Evolutionary conservation across 2,113 vertebrate species (phyloP).

Genomic region (Nycticryphes semicollaris): DNA sequence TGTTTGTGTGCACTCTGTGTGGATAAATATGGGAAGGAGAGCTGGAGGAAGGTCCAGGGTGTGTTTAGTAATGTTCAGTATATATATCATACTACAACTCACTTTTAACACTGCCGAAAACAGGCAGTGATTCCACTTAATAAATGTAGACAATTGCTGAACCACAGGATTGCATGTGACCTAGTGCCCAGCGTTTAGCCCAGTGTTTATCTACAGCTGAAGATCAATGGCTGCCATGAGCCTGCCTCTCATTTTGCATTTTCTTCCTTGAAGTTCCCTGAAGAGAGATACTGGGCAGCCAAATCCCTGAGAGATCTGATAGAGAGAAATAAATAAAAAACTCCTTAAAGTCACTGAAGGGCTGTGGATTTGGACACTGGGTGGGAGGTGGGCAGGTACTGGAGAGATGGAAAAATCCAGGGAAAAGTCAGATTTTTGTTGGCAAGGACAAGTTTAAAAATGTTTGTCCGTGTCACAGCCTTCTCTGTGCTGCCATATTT

Average conservation of each 20-base stretch:
- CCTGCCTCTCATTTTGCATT: background rate
- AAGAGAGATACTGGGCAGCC: background rate
- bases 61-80: background rate
- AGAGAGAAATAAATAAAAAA: background rate
- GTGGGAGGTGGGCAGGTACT: background rate
- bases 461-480: background rate
- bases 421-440: background rate
- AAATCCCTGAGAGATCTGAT: background rate
- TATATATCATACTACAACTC: background rate
- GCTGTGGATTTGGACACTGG: background rate
- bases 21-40: background rate
- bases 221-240: background rate
- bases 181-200: accelerated
- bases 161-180: background rate
- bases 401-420: background rate
- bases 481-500: background rate
- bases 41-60: background rate
- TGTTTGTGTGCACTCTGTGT: background rate
- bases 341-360: background rate
- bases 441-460: background rate
- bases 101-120: constrained; percentile 40
- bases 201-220: background rate
- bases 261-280: background rate
- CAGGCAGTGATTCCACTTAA: constrained; percentile 16
- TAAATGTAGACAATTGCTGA: constrained; percentile 12